A percentile compares a stretch with the other conserved stretches of the same genome.
Evolutionary conservation across 2,797 vertebrate species (phyloP).

Genomic region (Coilia nasus): DNA sequence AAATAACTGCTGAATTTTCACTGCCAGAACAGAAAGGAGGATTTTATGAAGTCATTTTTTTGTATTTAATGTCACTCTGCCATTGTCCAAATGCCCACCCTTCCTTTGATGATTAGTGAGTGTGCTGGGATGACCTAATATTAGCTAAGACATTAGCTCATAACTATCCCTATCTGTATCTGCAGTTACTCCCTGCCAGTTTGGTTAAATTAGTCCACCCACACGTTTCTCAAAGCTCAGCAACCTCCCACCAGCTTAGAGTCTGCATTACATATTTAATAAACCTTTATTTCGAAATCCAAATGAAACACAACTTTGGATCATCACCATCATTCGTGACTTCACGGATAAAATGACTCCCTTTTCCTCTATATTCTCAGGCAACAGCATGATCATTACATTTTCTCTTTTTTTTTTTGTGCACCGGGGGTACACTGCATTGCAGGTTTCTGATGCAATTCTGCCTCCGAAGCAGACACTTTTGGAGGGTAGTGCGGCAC

Average conservation of each 20-base stretch:
- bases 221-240: slow-evolving; percentile 30
- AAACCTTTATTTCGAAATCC: slow-evolving; percentile 27
- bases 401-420: neutral
- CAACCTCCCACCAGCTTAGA: neutral
- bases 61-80: neutral
- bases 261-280: slow-evolving; percentile 32
- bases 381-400: neutral
- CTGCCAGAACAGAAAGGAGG: neutral
- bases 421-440: neutral
- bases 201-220: slow-evolving; percentile 35
- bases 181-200: slow-evolving; percentile 31
- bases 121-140: neutral
- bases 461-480: neutral
- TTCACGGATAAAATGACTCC: neutral
- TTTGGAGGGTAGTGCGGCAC: neutral
- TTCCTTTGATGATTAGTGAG: slow-evolving; percentile 15
- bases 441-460: slow-evolving; percentile 22
- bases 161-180: slow-evolving; percentile 29
- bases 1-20: neutral
- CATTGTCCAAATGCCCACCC: neutral
- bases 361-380: neutral
- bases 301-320: slow-evolving; percentile 38
- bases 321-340: slow-evolving; percentile 17
- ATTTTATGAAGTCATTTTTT: neutral
- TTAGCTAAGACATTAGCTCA: slow-evolving; percentile 45